phyloP scores from a whole-genome alignment of 2,797 vertebrate genomes.

The Poeciliopsis paucimaculata region DNA sequence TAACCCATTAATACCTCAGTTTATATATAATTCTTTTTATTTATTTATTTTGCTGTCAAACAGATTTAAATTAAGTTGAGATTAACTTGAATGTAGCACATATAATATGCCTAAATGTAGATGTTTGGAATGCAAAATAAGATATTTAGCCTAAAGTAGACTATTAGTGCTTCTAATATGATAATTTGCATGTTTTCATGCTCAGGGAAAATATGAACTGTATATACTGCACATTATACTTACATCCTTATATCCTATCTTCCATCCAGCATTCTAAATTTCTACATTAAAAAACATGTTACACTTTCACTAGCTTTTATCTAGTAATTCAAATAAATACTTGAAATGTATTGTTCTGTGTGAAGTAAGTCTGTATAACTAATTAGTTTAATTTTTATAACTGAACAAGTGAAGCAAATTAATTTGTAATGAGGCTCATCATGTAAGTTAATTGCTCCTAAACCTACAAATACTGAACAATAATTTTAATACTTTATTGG shows the following conservation, averaged over 20 bases:
- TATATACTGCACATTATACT: background rate
- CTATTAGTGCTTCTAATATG: background rate
- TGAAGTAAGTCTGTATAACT: background rate
- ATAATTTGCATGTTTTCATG: background rate
- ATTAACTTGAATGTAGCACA: background rate
- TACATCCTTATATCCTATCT: background rate
- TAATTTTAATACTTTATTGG: background rate
- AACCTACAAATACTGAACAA: background rate
- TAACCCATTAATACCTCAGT: background rate
- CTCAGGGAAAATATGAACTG: background rate
- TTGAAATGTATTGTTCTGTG: background rate
- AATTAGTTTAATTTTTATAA: background rate
- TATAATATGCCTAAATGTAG: background rate
- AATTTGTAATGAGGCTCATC: background rate
- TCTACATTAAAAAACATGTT: background rate
- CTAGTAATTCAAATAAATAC: background rate
- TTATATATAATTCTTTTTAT: background rate
- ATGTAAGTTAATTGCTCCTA: background rate
- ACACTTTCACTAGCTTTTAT: background rate
- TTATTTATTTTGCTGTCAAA: background rate
- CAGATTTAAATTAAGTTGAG: background rate
- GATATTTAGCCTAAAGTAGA: background rate
- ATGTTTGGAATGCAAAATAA: background rate
- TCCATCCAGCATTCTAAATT: too few species aligned
- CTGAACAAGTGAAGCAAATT: background rate